phyloP scores from a whole-genome alignment of 1,140 invertebrate genomes.

The Brachionus rubens region DNA sequence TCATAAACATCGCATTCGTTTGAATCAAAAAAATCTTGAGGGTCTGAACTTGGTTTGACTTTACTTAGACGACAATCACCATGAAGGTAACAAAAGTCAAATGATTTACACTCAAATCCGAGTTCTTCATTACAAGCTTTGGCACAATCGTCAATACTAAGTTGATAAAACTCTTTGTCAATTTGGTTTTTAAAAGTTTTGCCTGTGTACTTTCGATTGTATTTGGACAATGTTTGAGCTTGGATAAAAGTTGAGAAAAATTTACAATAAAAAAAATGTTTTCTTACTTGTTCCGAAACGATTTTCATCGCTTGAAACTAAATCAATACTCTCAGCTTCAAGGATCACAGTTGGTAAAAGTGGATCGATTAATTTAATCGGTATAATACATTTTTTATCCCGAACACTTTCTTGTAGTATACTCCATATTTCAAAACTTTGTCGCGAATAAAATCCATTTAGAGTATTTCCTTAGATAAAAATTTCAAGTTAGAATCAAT shows the following conservation, averaged over 20 bases:
- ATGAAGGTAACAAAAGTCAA: constrained; percentile 45
- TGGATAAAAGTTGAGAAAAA: neutral
- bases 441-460: constrained; percentile 14
- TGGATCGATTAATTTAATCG: neutral
- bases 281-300: constrained; percentile 17
- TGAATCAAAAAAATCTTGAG: neutral
- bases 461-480: constrained; percentile 9
- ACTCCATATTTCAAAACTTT: neutral
- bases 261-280: neutral
- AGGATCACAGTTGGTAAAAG: neutral
- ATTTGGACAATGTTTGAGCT: neutral
- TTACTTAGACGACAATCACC: constrained; percentile 28
- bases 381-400: neutral
- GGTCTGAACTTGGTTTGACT: neutral
- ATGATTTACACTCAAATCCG: constrained; percentile 33
- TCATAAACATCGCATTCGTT: constrained; percentile 43
- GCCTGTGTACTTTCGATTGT: constrained; percentile 16
- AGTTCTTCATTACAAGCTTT: constrained; percentile 41
- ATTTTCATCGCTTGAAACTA: neutral
- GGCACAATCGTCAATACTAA: constrained; percentile 42
- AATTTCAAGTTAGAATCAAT: no score
- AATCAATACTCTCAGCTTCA: neutral
- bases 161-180: neutral
- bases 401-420: neutral
- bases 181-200: neutral